Evolutionary conservation across 1,140 invertebrate genomes (phyloP).

Genomic region (Scylla paramamosain): DNA sequence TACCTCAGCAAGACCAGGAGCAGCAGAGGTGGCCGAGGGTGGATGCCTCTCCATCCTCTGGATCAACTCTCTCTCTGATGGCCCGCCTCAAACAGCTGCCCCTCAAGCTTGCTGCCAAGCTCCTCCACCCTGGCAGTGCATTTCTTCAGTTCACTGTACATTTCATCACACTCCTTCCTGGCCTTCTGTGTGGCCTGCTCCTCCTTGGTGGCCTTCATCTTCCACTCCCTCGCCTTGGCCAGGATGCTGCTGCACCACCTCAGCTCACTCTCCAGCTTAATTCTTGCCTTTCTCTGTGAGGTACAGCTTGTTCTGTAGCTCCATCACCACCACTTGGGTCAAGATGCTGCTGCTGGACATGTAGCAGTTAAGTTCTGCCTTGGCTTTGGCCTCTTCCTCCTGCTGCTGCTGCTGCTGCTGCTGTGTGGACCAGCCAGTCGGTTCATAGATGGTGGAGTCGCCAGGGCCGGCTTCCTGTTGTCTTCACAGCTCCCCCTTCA

Average conservation of each 20-base stretch:
- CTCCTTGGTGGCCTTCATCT: slow-evolving; percentile 14
- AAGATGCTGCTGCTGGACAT: slow-evolving; percentile 36
- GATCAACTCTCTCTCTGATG: slow-evolving; percentile 59
- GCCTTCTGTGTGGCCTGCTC: slow-evolving; percentile 22
- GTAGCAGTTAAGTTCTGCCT: neutral
- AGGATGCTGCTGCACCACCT: slow-evolving; percentile 29
- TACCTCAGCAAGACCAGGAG: neutral
- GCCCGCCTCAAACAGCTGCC: slow-evolving; percentile 57
- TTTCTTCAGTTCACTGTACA: neutral
- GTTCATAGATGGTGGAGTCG: slow-evolving; percentile 67
- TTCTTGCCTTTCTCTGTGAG: slow-evolving; percentile 52
- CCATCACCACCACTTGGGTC: slow-evolving; percentile 45
- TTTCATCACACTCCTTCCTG: slow-evolving; percentile 32
- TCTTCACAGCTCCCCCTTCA: slow-evolving; percentile 43
- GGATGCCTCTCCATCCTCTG: slow-evolving; percentile 50
- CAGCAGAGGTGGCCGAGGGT: neutral
- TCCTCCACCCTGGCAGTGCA: slow-evolving; percentile 35
- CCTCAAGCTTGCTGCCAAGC: neutral
- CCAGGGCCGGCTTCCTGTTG: slow-evolving; percentile 34
- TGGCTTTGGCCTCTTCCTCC: neutral
- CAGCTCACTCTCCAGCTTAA: neutral
- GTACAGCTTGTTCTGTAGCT: slow-evolving; percentile 53
- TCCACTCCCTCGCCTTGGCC: slow-evolving; percentile 61
- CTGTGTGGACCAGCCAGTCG: neutral
- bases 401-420: no score